Evolutionary conservation across 2,888 invertebrate genomes (phyloP).

Genomic region (Ecliptopera silaceata): DNA sequence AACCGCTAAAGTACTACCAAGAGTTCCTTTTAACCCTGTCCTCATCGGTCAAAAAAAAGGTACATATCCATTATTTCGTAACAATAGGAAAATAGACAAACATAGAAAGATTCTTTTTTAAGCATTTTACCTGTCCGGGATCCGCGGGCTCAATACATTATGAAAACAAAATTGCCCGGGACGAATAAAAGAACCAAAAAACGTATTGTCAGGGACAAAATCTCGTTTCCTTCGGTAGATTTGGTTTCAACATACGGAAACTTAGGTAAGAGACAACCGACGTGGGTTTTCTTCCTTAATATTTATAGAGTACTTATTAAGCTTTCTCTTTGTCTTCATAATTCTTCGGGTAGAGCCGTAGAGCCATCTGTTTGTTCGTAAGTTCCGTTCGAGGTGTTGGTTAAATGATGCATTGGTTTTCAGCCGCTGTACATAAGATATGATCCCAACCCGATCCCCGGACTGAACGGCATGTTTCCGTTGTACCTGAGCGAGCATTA

Average conservation of each 20-base stretch:
- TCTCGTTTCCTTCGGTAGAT: slow-evolving; percentile 48
- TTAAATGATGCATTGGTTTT: slow-evolving; percentile 44
- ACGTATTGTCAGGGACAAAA: slow-evolving; percentile 45
- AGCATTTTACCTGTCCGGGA: slow-evolving; percentile 28
- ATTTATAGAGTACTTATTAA: slow-evolving; percentile 10
- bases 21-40: slow-evolving; percentile 69
- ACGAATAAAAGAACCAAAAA: slow-evolving; percentile 42
- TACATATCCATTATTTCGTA: slow-evolving; percentile 25
- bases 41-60: slow-evolving; percentile 62
- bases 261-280: slow-evolving; percentile 14
- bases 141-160: slow-evolving; percentile 40
- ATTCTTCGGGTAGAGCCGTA: slow-evolving; percentile 21
- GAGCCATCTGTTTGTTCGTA: slow-evolving; percentile 21
- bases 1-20: slow-evolving; percentile 69
- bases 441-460: slow-evolving; percentile 73
- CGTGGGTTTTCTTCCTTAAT: slow-evolving; percentile 13
- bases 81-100: slow-evolving; percentile 17
- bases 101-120: slow-evolving; percentile 18
- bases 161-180: slow-evolving; percentile 42
- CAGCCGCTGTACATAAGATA: slow-evolving; percentile 74
- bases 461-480: slow-evolving; percentile 64
- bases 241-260: slow-evolving; percentile 36
- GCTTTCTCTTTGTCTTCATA: slow-evolving; percentile 11
- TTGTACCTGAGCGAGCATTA: slow-evolving; percentile 69
- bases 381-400: slow-evolving; percentile 14